phyloP scores from a whole-genome alignment of 2,888 invertebrate species.

The Meloe dianella region DNA sequence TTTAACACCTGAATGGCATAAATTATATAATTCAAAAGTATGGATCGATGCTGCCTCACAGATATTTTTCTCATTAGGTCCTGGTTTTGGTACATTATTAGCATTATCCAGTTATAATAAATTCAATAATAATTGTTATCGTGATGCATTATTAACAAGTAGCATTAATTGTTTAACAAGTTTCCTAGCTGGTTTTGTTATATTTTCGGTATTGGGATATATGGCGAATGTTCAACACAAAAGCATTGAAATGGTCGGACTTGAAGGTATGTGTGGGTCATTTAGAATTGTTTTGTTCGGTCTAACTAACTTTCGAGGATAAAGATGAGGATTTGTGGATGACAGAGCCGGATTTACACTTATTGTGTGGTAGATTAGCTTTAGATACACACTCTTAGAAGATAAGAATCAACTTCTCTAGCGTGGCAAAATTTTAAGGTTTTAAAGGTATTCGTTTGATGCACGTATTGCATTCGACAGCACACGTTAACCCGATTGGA shows the following conservation, averaged over 20 bases:
- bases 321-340: too few relatives aligned
- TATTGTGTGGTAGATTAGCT: too few relatives aligned
- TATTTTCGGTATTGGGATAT: conserved; percentile 93
- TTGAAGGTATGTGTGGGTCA: conserved; percentile 63
- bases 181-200: conserved; percentile 92
- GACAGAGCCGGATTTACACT: too few relatives aligned
- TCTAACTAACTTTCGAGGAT: too few relatives aligned
- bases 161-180: conserved; percentile 91
- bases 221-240: conserved; percentile 92
- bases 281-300: too few relatives aligned
- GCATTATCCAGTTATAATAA: conserved; percentile 94
- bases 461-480: too few relatives aligned
- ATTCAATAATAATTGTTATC: conserved; percentile 88
- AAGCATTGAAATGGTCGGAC: conserved; percentile 83
- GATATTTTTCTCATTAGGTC: conserved; percentile 92
- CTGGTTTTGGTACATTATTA: conserved; percentile 88
- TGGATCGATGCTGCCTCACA: conserved; percentile 96
- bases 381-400: too few relatives aligned
- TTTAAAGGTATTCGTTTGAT: too few relatives aligned
- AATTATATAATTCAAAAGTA: conserved; percentile 78
- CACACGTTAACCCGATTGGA: too few relatives aligned
- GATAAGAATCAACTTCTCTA: too few relatives aligned
- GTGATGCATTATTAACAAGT: conserved; percentile 89
- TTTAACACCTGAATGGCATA: conserved; percentile 88
- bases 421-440: too few relatives aligned